phyloP scores from a whole-genome alignment of 1,140 invertebrate genomes.

The Wasmannia auropunctata region DNA sequence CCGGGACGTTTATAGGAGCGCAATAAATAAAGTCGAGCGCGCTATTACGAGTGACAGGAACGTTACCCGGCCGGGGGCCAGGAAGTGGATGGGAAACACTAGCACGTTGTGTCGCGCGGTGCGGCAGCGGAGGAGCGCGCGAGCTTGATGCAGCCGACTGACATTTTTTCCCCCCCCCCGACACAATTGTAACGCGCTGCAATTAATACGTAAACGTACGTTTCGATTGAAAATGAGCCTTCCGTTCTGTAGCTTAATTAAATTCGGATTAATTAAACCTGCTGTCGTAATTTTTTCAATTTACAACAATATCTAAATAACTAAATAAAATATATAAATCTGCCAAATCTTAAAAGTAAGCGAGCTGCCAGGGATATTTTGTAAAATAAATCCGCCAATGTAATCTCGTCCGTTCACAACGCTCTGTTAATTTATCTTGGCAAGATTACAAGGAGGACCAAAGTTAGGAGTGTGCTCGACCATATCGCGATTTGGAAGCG shows the following conservation, averaged over 20 bases:
- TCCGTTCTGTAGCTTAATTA: neutral
- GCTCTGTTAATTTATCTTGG: neutral
- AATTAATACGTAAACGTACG: constrained; percentile 18
- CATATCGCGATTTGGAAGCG: neutral
- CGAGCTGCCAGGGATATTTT: neutral
- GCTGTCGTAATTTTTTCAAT: neutral
- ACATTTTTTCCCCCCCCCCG: constrained; percentile 13
- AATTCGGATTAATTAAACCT: neutral
- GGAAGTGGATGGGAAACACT: constrained; percentile 35
- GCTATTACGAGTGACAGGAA: constrained; percentile 43
- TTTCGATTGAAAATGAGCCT: neutral
- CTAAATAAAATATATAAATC: neutral
- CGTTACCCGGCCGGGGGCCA: constrained; percentile 43
- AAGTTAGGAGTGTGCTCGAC: neutral
- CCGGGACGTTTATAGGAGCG: constrained; percentile 66
- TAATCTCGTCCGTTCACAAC: neutral
- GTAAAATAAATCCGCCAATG: neutral
- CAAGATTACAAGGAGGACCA: neutral
- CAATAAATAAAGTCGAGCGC: constrained; percentile 68
- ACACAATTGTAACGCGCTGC: constrained; percentile 10
- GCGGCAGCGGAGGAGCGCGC: constrained; percentile 21
- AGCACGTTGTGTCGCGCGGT: constrained; percentile 30
- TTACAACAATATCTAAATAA: neutral
- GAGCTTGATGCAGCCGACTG: neutral
- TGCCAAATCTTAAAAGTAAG: neutral